phyloP scores from a whole-genome alignment of 1,140 invertebrate species.

The Acyrthosiphon pisum region DNA sequence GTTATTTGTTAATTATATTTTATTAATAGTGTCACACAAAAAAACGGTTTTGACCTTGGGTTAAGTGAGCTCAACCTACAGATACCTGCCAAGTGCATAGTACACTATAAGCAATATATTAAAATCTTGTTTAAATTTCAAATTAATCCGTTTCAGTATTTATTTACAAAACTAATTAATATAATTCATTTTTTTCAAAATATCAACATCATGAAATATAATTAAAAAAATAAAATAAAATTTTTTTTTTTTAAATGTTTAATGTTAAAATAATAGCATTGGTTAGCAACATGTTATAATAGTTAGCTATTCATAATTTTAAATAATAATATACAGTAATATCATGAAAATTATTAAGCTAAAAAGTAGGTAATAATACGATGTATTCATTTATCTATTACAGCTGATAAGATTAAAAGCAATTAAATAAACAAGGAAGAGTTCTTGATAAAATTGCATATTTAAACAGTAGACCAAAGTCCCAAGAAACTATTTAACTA shows the following conservation, averaged over 20 bases:
- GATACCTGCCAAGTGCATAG: conserved; percentile 46
- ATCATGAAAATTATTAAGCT: background rate
- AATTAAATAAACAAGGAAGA: conserved; percentile 53
- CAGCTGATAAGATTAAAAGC: background rate
- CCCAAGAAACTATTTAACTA: conserved; percentile 10
- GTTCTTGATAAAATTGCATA: conserved; percentile 41
- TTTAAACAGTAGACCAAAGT: conserved; percentile 37
- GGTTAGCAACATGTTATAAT: background rate
- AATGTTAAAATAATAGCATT: background rate
- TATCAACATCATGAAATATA: background rate
- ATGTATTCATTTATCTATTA: background rate
- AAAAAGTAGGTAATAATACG: background rate
- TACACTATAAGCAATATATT: conserved; percentile 44
- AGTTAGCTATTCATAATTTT: background rate
- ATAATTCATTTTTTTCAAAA: background rate
- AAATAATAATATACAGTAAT: background rate
- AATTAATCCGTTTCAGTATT: background rate
- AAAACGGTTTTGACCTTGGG: conserved; percentile 33
- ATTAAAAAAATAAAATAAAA: background rate
- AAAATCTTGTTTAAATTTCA: background rate
- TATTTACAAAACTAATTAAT: background rate
- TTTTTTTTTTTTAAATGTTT: background rate
- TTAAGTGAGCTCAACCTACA: conserved; percentile 22
- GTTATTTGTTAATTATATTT: conserved; percentile 49
- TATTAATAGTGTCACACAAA: conserved; percentile 32